Percentiles rank a stretch among this genome's conserved stretches.
Conservation (phyloP, 2,797 vertebrate species). For the Labeo calbasu region DNA sequence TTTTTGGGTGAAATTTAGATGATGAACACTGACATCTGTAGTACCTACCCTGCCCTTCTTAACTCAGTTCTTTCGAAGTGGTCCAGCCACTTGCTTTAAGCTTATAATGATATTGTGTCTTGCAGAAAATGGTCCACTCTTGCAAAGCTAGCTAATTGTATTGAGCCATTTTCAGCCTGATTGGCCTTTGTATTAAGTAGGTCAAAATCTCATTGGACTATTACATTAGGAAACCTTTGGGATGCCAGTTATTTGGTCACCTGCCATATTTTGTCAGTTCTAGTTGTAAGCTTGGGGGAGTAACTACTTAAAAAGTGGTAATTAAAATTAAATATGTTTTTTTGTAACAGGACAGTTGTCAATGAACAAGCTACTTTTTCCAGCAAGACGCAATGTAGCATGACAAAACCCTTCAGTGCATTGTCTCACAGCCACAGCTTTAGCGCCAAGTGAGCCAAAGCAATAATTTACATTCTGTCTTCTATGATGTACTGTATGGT, state of each 20-base stretch:
- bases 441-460: background rate
- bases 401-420: background rate
- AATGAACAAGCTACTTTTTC: conserved; percentile 2
- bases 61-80: background rate
- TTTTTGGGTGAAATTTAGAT: background rate
- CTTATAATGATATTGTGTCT: background rate
- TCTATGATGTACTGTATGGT: background rate
- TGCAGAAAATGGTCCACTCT: background rate
- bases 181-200: conserved; percentile 7
- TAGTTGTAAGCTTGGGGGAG: background rate
- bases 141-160: conserved; percentile 4
- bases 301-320: conserved; percentile 8
- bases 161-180: conserved; percentile 4
- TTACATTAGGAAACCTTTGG: background rate
- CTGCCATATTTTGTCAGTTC: conserved; percentile 10
- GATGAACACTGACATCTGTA: background rate
- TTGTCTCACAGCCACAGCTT: background rate
- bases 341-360: background rate
- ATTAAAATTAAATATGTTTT: background rate
- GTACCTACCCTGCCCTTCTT: background rate
- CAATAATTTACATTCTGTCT: background rate
- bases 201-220: background rate
- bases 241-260: background rate
- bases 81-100: background rate
- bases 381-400: background rate